Percentiles rank a stretch among this genome's conserved stretches.
Conservation (phyloP, 2,113 vertebrate genomes). For the Periophthalmodon schlosseri region DNA sequence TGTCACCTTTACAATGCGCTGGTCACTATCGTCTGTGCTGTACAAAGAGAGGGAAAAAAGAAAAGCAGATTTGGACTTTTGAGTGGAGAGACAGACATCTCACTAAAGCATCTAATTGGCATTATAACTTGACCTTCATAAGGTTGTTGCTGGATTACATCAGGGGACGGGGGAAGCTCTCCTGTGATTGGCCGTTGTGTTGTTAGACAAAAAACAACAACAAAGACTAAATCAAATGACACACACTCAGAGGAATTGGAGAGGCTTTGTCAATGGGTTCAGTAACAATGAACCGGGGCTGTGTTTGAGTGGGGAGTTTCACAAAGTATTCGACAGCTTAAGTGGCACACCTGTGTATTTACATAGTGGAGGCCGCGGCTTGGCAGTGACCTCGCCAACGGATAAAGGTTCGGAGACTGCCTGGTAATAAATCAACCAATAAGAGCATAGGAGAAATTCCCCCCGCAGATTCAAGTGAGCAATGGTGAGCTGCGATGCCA, state of each 20-base stretch:
- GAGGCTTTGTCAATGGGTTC: slow-evolving; percentile 4
- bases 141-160: slow-evolving; percentile 14
- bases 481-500: background rate
- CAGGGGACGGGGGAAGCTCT: slow-evolving; percentile 4
- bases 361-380: too few species aligned
- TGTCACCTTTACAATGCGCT: background rate
- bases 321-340: background rate
- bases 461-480: background rate
- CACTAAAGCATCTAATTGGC: slow-evolving; percentile 12
- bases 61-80: slow-evolving; percentile 5
- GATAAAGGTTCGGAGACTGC: background rate
- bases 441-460: background rate
- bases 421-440: background rate
- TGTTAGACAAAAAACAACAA: slow-evolving; percentile 9
- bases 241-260: slow-evolving; percentile 9
- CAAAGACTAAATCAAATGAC: slow-evolving; percentile 8
- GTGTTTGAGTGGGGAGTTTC: background rate
- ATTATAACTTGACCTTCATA: slow-evolving; percentile 15
- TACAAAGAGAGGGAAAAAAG: background rate
- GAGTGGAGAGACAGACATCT: slow-evolving; percentile 5
- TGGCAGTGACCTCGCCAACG: background rate
- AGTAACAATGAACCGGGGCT: slow-evolving; percentile 1
- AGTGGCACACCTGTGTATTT: slow-evolving; percentile 2
- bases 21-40: background rate
- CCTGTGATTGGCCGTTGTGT: slow-evolving; percentile 8